phyloP scores from a whole-genome alignment of 1,140 invertebrate species.

The Camponotus pennsylvanicus region DNA sequence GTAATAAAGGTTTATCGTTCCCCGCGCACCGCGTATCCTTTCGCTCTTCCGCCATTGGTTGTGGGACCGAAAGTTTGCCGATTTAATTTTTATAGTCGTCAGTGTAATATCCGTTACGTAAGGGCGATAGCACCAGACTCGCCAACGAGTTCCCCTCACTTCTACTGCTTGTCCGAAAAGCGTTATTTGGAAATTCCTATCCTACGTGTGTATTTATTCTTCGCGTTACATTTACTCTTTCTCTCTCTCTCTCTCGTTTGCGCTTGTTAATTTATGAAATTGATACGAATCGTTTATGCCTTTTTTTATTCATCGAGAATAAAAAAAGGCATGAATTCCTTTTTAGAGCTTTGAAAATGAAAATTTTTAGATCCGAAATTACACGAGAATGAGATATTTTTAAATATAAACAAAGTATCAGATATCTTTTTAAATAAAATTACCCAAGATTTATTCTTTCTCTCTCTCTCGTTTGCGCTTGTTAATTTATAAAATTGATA shows the following conservation, averaged over 20 bases:
- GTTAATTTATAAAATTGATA: background rate
- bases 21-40: conserved; percentile 52
- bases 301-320: background rate
- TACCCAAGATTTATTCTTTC: background rate
- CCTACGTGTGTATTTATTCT: background rate
- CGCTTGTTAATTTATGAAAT: background rate
- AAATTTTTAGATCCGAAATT: background rate
- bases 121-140: conserved; percentile 45
- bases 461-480: background rate
- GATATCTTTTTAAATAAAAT: background rate
- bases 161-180: conserved; percentile 65
- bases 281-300: background rate
- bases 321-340: background rate
- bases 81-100: conserved; percentile 76
- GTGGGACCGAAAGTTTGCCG: conserved; percentile 68
- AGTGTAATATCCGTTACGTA: conserved; percentile 71
- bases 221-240: conserved; percentile 18
- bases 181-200: conserved; percentile 56
- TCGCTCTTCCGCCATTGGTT: conserved; percentile 53
- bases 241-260: background rate
- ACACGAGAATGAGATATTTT: background rate
- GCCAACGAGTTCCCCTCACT: conserved; percentile 63
- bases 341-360: background rate
- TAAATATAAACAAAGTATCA: background rate
- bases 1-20: conserved; percentile 77